A percentile compares a stretch with the other conserved stretches of the same genome.
These are phyloP conservation scores for Petrocephalus zakoni DNA, from an alignment of 2,113 vertebrate genomes.

Conservation along the genomic window DNA sequence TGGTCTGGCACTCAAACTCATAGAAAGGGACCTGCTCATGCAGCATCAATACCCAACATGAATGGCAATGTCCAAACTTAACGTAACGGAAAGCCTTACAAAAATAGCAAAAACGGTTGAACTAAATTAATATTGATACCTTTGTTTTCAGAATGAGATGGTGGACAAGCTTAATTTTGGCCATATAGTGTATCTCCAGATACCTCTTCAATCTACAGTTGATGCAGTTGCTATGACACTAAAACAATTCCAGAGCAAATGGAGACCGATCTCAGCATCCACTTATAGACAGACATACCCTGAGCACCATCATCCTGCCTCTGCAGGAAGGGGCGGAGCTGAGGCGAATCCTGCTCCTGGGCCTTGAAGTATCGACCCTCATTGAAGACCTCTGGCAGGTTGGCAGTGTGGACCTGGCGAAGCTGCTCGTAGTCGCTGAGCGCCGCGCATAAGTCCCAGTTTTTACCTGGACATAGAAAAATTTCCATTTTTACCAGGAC, in stretches of 20 bases:
- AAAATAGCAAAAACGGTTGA: no score
- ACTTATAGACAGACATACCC: conserved; percentile 57
- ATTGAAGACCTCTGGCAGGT: conserved; percentile 88
- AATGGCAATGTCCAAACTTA: no score
- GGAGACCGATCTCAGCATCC: conserved; percentile 45
- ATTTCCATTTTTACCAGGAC: conserved; percentile 62
- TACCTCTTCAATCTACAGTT: no score
- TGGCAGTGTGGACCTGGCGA: conserved; percentile 88
- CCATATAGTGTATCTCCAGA: no score
- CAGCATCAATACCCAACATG: no score
- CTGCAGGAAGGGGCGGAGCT: conserved; percentile 69
- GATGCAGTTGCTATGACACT: no score
- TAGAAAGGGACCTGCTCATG: no score
- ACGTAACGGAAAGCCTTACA: no score
- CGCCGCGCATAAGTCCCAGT: conserved; percentile 95
- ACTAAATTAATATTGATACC: no score
- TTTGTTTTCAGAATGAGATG: no score
- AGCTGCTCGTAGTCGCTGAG: conserved; percentile 93
- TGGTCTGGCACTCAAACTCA: no score
- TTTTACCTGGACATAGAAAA: conserved; percentile 74
- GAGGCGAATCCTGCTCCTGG: conserved; percentile 67
- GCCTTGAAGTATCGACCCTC: conserved; percentile 81
- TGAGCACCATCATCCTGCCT: conserved; percentile 84
- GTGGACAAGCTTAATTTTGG: no score
- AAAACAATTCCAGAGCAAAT: background rate